phyloP scores from a whole-genome alignment of 2,888 invertebrate genomes.

The Drosophila sordidapex region DNA sequence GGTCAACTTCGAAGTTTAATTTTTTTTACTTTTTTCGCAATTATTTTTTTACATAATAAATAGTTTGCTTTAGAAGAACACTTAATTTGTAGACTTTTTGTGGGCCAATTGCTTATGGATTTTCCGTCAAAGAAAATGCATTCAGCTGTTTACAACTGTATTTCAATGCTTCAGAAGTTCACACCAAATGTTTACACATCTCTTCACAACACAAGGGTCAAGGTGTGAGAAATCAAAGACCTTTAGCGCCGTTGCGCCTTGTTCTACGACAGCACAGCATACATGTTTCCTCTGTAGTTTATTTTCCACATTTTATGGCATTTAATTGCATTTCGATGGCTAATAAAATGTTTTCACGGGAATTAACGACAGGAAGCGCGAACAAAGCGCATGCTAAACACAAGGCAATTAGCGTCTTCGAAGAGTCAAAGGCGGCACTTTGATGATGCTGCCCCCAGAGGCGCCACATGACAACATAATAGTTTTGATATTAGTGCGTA shows the following conservation, averaged over 20 bases:
- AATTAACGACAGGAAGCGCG: slow-evolving; percentile 76
- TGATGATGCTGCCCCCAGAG: slow-evolving; percentile 50
- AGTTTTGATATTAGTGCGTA: neutral
- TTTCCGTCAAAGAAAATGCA: neutral
- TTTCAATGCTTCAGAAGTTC: slow-evolving; percentile 48
- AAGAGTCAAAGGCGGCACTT: slow-evolving; percentile 50
- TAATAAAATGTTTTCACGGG: slow-evolving; percentile 68
- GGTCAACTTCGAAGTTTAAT: slow-evolving; percentile 34
- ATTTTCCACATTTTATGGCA: slow-evolving; percentile 53
- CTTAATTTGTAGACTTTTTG: neutral
- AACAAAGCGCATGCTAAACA: slow-evolving; percentile 55
- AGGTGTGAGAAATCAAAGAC: slow-evolving; percentile 69
- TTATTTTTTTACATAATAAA: neutral
- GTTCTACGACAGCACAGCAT: neutral
- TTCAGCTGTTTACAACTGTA: slow-evolving; percentile 11
- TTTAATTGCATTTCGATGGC: slow-evolving; percentile 76
- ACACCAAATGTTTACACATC: slow-evolving; percentile 71
- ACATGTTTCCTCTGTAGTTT: slow-evolving; percentile 6
- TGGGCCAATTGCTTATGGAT: neutral
- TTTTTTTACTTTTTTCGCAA: neutral
- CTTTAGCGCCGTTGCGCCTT: slow-evolving; percentile 61
- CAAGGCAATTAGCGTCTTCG: slow-evolving; percentile 66
- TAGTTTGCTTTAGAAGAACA: too few species aligned
- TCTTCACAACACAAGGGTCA: slow-evolving; percentile 10
- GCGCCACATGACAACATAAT: slow-evolving; percentile 51